Percentiles rank a stretch among this genome's conserved stretches.
These are phyloP conservation scores for Rhineura floridana DNA, from an alignment of 2,113 vertebrate species.

Conservation along the genomic window DNA sequence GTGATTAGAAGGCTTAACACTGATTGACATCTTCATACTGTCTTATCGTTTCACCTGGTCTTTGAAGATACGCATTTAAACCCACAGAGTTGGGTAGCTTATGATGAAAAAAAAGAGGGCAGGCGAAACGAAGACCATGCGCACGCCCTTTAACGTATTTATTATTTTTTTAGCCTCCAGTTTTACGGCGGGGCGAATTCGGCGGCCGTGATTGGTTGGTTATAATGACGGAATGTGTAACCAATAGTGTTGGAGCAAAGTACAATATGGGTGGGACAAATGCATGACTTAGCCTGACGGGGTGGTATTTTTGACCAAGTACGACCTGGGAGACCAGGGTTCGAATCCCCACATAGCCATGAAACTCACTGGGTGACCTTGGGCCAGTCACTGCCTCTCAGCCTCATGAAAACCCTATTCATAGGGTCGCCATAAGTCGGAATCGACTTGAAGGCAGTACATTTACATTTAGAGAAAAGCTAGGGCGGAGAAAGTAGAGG, in stretches of 20 bases:
- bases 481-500: not conserved
- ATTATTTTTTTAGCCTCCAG: not conserved
- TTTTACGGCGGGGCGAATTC: not conserved
- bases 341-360: too few species aligned
- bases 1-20: not conserved
- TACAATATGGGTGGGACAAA: constrained; percentile 8
- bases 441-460: too few species aligned
- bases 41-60: not conserved
- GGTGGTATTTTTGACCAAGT: constrained; percentile 24
- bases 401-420: too few species aligned
- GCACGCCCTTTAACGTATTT: too few species aligned
- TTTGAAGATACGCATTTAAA: not conserved
- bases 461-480: constrained; percentile 14
- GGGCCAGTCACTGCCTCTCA: too few species aligned
- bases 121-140: not conserved
- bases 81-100: too few species aligned
- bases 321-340: too few species aligned
- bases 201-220: not conserved
- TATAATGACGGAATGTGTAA: not conserved
- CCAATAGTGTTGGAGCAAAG: not conserved
- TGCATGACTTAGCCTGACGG: constrained; percentile 12
- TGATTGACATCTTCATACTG: not conserved
- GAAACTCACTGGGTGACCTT: too few species aligned
- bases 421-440: too few species aligned
- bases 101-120: too few species aligned